A percentile compares a stretch with the other conserved stretches of the same genome.
Evolutionary conservation across 2,797 vertebrate species (phyloP).

Genomic region (Urophycis tenuis): DNA sequence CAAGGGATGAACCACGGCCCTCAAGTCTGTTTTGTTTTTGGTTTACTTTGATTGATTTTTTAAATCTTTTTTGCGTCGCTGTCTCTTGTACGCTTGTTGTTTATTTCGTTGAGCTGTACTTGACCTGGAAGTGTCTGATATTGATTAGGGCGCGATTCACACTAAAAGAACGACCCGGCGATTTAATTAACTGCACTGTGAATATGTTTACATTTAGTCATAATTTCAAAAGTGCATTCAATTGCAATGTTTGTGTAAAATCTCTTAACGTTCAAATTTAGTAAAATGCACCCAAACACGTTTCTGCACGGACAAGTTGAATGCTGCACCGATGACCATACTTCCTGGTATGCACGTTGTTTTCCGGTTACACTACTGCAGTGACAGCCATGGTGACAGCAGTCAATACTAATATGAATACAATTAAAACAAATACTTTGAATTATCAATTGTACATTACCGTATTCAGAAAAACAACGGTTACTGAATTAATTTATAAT

Average conservation of each 20-base stretch:
- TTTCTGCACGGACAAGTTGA: slow-evolving; percentile 1
- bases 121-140: slow-evolving; percentile 35
- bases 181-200: background rate
- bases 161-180: background rate
- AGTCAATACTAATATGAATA: background rate
- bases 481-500: too few species aligned
- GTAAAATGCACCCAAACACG: background rate
- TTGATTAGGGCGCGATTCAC: background rate
- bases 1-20: slow-evolving; percentile 16
- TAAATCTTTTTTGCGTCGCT: background rate
- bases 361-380: background rate
- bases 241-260: background rate
- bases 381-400: background rate
- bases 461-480: too few species aligned
- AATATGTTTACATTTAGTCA: background rate
- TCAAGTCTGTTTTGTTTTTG: background rate
- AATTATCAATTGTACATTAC: too few species aligned
- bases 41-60: background rate
- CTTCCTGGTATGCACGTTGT: background rate
- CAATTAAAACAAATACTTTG: too few species aligned
- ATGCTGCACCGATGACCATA: background rate
- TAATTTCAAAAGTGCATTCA: background rate
- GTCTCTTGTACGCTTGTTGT: background rate
- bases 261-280: background rate
- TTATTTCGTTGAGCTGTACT: slow-evolving; percentile 20